Conservation (phyloP, 2,113 vertebrate genomes). For the Bubo bubo region DNA sequence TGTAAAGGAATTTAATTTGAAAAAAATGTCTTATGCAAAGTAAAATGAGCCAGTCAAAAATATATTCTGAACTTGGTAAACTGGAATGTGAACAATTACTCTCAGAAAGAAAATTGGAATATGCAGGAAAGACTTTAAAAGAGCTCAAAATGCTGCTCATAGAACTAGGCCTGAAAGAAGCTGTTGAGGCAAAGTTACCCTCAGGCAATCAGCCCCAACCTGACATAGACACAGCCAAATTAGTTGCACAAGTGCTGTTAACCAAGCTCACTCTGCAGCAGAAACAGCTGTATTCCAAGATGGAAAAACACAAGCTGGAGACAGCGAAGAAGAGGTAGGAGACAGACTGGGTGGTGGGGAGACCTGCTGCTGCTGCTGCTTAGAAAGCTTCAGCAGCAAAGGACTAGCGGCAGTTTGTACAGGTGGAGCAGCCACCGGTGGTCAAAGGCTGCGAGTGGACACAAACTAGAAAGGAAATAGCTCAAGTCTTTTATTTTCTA, state of each 20-base stretch:
- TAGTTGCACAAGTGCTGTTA: not conserved
- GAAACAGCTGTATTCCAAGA: not conserved
- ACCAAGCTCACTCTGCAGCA: not conserved
- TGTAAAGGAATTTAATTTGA: not conserved
- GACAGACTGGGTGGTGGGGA: not conserved
- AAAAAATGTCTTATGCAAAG: not conserved
- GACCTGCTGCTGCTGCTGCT: not conserved
- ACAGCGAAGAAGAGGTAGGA: not conserved
- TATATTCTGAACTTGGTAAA: not conserved
- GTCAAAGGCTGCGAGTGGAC: not conserved
- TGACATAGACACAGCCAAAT: conserved; percentile 26
- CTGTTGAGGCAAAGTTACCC: conserved; percentile 16
- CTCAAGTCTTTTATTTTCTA: not conserved
- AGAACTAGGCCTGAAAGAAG: not conserved
- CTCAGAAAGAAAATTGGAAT: conserved; percentile 1
- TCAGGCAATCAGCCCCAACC: not conserved
- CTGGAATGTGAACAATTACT: not conserved
- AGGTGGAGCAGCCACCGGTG: not conserved
- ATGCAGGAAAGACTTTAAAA: not conserved
- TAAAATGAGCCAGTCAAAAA: not conserved
- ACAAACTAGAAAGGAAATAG: not conserved
- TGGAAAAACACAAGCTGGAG: not conserved
- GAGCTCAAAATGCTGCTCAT: not conserved
- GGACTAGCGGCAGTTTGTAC: not conserved
- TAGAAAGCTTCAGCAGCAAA: not conserved